Percentiles rank a stretch among this genome's conserved stretches.
Evolutionary conservation across 2,888 invertebrate genomes (phyloP).

Genomic region (Platerodrilus igneus): DNA sequence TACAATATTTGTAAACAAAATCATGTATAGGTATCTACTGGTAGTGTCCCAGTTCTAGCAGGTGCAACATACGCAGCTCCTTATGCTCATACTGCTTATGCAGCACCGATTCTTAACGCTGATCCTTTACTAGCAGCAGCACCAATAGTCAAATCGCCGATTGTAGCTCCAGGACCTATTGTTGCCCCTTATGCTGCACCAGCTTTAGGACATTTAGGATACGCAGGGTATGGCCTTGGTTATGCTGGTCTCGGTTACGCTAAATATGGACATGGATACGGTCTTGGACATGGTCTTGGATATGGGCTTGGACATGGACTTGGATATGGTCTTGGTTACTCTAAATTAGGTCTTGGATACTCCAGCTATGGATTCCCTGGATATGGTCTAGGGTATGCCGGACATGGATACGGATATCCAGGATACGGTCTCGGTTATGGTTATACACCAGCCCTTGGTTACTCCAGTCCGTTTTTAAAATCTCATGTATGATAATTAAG

Average conservation of each 20-base stretch:
- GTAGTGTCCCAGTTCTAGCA: slow-evolving; percentile 2
- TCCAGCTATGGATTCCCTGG: too few species aligned
- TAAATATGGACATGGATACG: slow-evolving; percentile 26
- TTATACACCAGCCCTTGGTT: slow-evolving; percentile 34
- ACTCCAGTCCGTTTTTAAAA: slow-evolving; percentile 14
- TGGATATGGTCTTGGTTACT: not conserved
- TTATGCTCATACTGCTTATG: slow-evolving; percentile 33
- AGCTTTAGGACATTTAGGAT: not conserved
- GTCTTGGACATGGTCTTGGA: slow-evolving; percentile 1
- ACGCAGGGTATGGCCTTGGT: not conserved
- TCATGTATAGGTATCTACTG: too few species aligned
- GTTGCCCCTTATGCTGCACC: not conserved
- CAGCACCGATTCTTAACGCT: too few species aligned
- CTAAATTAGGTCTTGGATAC: too few species aligned
- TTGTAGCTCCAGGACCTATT: not conserved
- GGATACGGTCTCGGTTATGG: slow-evolving; percentile 30
- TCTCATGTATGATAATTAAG: too few species aligned
- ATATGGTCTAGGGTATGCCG: too few species aligned
- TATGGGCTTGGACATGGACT: not conserved
- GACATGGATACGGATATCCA: too few species aligned
- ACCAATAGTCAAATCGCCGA: too few species aligned
- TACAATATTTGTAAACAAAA: too few species aligned
- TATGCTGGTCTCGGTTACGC: slow-evolving; percentile 37
- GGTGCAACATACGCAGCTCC: slow-evolving; percentile 27
- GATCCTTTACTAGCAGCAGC: not conserved